Conservation (phyloP, 1,140 invertebrate genomes). For the Bombus breviceps region DNA sequence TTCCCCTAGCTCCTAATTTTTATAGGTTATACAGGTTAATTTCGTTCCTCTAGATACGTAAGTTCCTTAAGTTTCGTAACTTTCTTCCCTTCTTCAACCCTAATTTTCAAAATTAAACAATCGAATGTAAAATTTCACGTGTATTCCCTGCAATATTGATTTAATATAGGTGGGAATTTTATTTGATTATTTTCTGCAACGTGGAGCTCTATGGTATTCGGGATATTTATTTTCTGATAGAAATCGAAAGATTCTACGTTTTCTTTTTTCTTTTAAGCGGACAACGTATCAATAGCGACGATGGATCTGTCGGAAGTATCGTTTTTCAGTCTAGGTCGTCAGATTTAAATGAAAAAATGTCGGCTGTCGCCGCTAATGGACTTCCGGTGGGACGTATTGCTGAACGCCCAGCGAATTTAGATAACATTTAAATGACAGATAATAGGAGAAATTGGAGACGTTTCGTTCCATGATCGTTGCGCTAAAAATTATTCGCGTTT, state of each 20-base stretch:
- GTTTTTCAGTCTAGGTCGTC: background rate
- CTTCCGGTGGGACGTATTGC: background rate
- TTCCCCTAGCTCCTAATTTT: too few relatives aligned
- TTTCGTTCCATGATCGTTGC: background rate
- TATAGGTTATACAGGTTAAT: too few relatives aligned
- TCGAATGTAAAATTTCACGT: too few relatives aligned
- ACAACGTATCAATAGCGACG: background rate
- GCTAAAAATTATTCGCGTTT: background rate
- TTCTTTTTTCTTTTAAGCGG: background rate
- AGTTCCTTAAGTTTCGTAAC: too few relatives aligned
- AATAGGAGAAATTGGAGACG: background rate
- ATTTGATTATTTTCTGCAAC: too few relatives aligned
- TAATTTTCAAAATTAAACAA: background rate
- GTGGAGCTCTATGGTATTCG: too few relatives aligned
- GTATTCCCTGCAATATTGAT: too few relatives aligned
- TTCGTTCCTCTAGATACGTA: too few relatives aligned
- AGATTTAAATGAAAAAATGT: background rate
- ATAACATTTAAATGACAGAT: conserved; percentile 23
- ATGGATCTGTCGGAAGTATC: background rate
- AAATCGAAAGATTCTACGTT: background rate
- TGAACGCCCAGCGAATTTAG: background rate
- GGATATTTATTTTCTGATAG: background rate
- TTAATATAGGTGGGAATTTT: too few relatives aligned
- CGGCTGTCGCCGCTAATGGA: conserved; percentile 9
- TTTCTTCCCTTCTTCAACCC: background rate